Evolutionary conservation across 2,113 vertebrate genomes (phyloP).

Genomic region (Corythornis madagascariensis): DNA sequence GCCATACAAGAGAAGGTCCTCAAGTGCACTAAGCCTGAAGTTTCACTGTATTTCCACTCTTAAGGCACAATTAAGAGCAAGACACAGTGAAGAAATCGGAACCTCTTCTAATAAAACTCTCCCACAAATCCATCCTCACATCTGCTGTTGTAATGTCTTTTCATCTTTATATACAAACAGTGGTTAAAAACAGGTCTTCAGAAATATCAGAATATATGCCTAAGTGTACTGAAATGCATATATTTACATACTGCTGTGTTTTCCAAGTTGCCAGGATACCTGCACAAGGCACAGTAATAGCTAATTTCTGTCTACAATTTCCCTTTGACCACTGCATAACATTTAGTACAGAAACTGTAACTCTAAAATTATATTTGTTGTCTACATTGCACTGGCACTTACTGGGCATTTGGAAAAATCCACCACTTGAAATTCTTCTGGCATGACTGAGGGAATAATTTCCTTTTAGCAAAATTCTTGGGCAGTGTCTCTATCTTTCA

Average conservation of each 20-base stretch:
- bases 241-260: background rate
- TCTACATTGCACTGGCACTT: background rate
- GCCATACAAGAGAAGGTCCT: background rate
- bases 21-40: background rate
- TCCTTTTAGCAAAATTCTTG: background rate
- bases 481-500: background rate
- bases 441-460: background rate
- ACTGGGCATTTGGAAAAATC: background rate
- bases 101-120: background rate
- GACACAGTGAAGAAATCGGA: background rate
- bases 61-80: background rate
- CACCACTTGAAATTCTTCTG: constrained; percentile 7
- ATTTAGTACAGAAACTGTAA: background rate
- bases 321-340: background rate
- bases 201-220: background rate
- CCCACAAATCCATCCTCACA: background rate
- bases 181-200: background rate
- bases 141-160: background rate
- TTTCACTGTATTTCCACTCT: background rate
- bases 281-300: background rate
- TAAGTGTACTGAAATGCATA: background rate
- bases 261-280: background rate
- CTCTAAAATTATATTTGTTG: background rate
- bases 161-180: background rate
- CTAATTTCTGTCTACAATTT: background rate